A percentile compares a stretch with the other conserved stretches of the same genome.
Evolutionary conservation across 1,140 invertebrate species (phyloP).

Genomic region (Nixonia krombeini): DNA sequence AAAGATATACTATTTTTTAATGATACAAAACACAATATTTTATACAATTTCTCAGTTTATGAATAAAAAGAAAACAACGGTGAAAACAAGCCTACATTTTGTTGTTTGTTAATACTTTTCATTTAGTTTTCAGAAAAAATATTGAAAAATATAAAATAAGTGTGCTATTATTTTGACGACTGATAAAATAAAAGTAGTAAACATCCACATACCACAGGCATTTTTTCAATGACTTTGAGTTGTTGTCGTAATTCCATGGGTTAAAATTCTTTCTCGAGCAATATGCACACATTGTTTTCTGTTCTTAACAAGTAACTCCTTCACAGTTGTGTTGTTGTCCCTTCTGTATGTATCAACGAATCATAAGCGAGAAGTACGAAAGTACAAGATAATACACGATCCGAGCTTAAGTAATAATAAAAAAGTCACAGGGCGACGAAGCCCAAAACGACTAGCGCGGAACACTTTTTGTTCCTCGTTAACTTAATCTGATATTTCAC

Average conservation of each 20-base stretch:
- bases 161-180: too few relatives aligned
- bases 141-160: too few relatives aligned
- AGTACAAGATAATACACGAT: background rate
- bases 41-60: too few relatives aligned
- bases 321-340: background rate
- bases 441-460: conserved; percentile 26
- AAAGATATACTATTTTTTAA: too few relatives aligned
- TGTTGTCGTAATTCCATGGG: background rate
- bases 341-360: background rate
- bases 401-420: conserved; percentile 5
- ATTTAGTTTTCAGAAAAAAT: too few relatives aligned
- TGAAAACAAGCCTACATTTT: too few relatives aligned
- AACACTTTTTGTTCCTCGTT: conserved; percentile 21
- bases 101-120: too few relatives aligned
- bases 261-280: background rate
- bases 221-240: background rate
- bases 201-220: background rate
- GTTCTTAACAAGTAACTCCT: background rate
- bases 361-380: background rate
- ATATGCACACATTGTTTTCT: background rate
- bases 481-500: conserved; percentile 7
- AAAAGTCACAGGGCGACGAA: conserved; percentile 22
- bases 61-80: too few relatives aligned
- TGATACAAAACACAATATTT: too few relatives aligned
- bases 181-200: too few relatives aligned